Conservation (phyloP, 1,140 invertebrate genomes). For the Drosophila repleta region DNA sequence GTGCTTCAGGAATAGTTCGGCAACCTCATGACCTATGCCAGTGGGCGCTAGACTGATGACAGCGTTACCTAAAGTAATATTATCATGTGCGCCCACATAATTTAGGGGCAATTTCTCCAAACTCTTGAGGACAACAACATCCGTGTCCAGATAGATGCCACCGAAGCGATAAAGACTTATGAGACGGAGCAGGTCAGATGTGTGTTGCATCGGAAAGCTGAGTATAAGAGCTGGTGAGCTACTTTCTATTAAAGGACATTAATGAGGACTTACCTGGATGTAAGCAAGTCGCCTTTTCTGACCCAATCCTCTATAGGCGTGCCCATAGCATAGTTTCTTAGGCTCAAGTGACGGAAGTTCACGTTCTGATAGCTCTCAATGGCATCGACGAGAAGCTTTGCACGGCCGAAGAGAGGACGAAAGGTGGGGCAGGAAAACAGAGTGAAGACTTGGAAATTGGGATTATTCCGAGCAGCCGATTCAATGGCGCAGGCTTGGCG, state of each 20-base stretch:
- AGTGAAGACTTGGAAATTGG: slow-evolving; percentile 85
- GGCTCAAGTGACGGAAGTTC: slow-evolving; percentile 85
- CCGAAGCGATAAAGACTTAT: slow-evolving; percentile 90
- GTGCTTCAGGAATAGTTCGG: slow-evolving; percentile 86
- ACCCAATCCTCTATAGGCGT: slow-evolving; percentile 88
- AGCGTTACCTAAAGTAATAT: slow-evolving; percentile 86
- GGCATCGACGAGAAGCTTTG: slow-evolving; percentile 73
- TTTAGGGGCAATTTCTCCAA: slow-evolving; percentile 86
- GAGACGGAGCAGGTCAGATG: slow-evolving; percentile 89
- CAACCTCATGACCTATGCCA: slow-evolving; percentile 86
- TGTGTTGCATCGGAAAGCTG: slow-evolving; percentile 46
- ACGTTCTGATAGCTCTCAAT: slow-evolving; percentile 86
- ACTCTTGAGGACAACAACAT: slow-evolving; percentile 88
- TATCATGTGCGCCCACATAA: slow-evolving; percentile 87
- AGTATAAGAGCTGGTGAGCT: background rate
- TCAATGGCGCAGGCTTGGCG: slow-evolving; percentile 89
- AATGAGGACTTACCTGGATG: slow-evolving; percentile 81
- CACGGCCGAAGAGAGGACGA: background rate
- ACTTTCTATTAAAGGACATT: too few species aligned
- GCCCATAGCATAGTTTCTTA: slow-evolving; percentile 85
- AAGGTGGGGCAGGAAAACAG: slow-evolving; percentile 85
- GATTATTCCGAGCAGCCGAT: slow-evolving; percentile 87
- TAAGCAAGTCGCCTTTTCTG: slow-evolving; percentile 85
- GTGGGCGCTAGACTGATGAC: slow-evolving; percentile 86
- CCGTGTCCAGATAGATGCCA: slow-evolving; percentile 91